Base-by-base conservation (phyloP, 30 jellyfish, hydroid and myxozoan species). In the Cassiopea andromeda region DNA sequence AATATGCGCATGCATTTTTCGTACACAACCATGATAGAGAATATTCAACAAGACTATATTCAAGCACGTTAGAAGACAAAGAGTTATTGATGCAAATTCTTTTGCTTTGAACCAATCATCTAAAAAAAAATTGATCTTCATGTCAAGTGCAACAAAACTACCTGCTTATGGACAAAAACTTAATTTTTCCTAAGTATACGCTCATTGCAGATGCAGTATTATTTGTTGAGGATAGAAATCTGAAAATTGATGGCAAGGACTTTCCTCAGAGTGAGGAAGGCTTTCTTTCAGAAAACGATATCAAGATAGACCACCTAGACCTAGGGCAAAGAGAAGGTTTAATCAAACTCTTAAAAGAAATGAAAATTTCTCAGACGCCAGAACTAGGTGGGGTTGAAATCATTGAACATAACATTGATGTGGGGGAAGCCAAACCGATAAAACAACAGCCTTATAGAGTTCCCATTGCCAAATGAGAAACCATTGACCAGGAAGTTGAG, bases 371-470 rank as follows among this genome's bases (percentile, higher is more conserved):
- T 6, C 6, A 0, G 15, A 5, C 77, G 45, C 47, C 77, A 7
- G 77, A 17, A 8, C 45, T 68, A 6, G 16, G 45, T 68, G 8
- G 15, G 15, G 77, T 43, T 68, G 15, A 68, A 43, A 68, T 43
- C 47, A 17, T 18, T 6, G 47, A 68, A 17, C 77, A 68, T 68
- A 54, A 54, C 7, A 54, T 54, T 54, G 64, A 54, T 54, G 64
- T 54, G 12, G 64, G 64, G 12, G 64, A 54, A 10, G 64, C 64
- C 7, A 54, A 54, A 10, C 64, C 12, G 13, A 69, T 88, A 38
- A 61, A 50, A 48, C 86, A 78, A 64, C 73, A 61, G 9, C 96
- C 94, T 4, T 88, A 88, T 67, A 72, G 87, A 15, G 87, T 81
- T 48, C 88, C 96, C 2, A 60, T 17, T 7, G 48, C 77, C 9